These are phyloP conservation scores for Etheostoma cragini DNA, from an alignment of 2,113 vertebrate genomes.

Conservation along the genomic window DNA sequence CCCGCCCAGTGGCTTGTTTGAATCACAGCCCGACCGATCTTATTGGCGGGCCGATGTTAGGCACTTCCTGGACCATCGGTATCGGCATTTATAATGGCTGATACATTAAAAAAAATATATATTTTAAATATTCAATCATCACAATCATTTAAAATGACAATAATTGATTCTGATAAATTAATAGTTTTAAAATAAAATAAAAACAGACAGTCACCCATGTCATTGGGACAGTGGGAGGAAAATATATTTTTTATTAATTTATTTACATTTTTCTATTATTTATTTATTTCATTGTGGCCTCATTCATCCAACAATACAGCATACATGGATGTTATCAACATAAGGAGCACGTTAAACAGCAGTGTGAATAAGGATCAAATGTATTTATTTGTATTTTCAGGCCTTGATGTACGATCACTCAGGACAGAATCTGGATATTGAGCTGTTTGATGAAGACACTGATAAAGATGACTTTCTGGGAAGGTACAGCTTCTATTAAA, in stretches of 20 bases:
- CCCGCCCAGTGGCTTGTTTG: too few species aligned
- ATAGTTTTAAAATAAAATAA: too few species aligned
- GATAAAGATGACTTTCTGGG: slow-evolving; percentile 97
- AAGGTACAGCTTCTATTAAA: slow-evolving; percentile 79
- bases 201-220: too few species aligned
- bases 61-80: too few species aligned
- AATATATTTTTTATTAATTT: neutral
- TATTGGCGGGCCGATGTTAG: too few species aligned
- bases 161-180: too few species aligned
- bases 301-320: neutral
- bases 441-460: slow-evolving; percentile 96
- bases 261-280: neutral
- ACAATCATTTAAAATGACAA: too few species aligned
- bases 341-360: neutral
- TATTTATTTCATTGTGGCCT: neutral
- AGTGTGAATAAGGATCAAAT: neutral
- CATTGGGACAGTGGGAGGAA: neutral
- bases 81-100: too few species aligned
- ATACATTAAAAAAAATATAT: too few species aligned
- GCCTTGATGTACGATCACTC: slow-evolving; percentile 88
- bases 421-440: slow-evolving; percentile 87
- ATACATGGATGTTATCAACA: neutral
- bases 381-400: slow-evolving; percentile 68
- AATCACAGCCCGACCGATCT: too few species aligned
- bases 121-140: too few species aligned